These are phyloP conservation scores for Halisarca cf. caerulea DNA, from an alignment of 37 sponge, comb jelly and placozoan species.

Conservation along the genomic window DNA sequence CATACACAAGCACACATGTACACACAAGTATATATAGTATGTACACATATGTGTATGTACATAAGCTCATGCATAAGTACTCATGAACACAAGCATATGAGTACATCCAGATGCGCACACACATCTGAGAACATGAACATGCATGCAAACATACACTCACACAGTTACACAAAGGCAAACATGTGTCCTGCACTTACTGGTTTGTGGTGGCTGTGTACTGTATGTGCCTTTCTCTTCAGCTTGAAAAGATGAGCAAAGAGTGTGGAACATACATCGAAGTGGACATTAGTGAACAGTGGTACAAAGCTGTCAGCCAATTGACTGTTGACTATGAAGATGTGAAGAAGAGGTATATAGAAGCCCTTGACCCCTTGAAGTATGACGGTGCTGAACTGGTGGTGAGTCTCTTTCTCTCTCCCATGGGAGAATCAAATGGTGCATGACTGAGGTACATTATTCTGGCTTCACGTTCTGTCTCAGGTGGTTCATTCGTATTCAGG, in stretches of 20 bases:
- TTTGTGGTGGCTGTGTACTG: neutral
- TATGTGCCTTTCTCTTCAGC: neutral
- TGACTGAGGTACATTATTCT: neutral
- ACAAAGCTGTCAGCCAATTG: neutral
- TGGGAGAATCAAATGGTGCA: neutral
- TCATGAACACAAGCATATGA: no score
- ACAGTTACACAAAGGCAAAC: no score
- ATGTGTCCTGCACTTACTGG: no score
- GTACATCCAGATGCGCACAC: no score
- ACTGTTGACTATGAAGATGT: constrained; percentile 25
- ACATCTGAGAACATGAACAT: no score
- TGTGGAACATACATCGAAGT: neutral
- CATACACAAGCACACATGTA: no score
- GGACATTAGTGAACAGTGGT: neutral
- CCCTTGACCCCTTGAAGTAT: constrained; percentile 68
- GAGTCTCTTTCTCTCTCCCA: neutral
- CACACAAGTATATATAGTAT: no score
- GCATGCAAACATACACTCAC: no score
- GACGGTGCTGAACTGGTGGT: constrained; percentile 53
- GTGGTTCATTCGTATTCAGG: constrained; percentile 1
- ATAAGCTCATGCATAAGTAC: no score
- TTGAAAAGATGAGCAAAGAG: neutral
- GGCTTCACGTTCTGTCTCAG: neutral
- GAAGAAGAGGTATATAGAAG: constrained; percentile 55
- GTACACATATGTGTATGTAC: no score